Percentiles rank a stretch among this genome's conserved stretches.
Evolutionary conservation across 2,888 invertebrate species (phyloP).

Genomic region (Drosophila parthenogenetica): DNA sequence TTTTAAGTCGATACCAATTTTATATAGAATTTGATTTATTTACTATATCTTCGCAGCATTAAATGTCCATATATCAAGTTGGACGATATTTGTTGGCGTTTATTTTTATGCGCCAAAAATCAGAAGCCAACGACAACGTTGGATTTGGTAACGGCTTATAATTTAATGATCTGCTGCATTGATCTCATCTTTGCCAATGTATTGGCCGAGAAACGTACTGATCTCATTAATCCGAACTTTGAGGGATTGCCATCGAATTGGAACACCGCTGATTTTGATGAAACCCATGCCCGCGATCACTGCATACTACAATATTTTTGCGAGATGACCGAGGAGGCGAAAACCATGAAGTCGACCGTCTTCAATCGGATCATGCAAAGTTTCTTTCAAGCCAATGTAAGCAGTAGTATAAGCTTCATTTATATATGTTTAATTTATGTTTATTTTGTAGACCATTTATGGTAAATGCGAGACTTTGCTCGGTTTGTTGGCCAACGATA

Average conservation of each 20-base stretch:
- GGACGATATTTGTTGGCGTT: constrained; percentile 97
- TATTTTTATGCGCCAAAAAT: constrained; percentile 95
- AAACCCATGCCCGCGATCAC: constrained; percentile 87
- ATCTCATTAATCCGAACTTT: constrained; percentile 94
- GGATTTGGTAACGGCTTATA: constrained; percentile 97
- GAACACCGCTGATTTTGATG: constrained; percentile 86
- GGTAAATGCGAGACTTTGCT: constrained; percentile 90
- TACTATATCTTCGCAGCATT: constrained; percentile 17
- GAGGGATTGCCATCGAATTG: constrained; percentile 91
- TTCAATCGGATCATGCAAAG: constrained; percentile 92
- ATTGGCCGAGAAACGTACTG: constrained; percentile 91
- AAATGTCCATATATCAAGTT: constrained; percentile 92
- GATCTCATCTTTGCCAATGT: constrained; percentile 96
- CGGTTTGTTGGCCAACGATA: constrained; percentile 91
- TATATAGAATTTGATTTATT: not conserved
- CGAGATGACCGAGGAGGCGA: constrained; percentile 94
- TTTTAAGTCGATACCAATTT: not conserved
- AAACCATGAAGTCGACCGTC: constrained; percentile 94
- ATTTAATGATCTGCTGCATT: constrained; percentile 94
- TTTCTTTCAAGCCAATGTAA: constrained; percentile 82
- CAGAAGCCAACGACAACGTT: constrained; percentile 94
- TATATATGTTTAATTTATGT: not conserved
- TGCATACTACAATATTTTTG: constrained; percentile 94
- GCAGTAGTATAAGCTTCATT: not conserved
- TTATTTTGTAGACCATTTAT: constrained; percentile 87